phyloP scores from a whole-genome alignment of 1,140 invertebrate species.

The Scaptomyza graminum region DNA sequence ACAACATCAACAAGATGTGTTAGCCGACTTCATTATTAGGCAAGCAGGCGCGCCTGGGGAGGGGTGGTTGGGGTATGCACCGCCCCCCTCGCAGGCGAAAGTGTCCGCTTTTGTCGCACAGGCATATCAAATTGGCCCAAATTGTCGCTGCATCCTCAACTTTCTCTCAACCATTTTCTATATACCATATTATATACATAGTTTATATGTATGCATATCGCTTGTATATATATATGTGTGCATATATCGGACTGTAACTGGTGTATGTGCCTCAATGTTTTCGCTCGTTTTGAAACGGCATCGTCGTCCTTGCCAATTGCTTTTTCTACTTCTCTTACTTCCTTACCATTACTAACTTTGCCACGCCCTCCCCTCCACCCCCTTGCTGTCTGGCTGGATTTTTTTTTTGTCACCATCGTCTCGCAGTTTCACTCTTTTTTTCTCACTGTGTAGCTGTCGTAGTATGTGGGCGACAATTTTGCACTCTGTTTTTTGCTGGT shows the following conservation, averaged over 20 bases:
- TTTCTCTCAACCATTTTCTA: constrained; percentile 1
- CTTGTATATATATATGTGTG: constrained; percentile 17
- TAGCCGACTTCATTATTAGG: constrained; percentile 72
- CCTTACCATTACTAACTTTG: constrained; percentile 37
- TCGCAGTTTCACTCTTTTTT: constrained; percentile 77
- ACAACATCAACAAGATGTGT: constrained; percentile 71
- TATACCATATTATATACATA: constrained; percentile 9
- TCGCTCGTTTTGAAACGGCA: constrained; percentile 40
- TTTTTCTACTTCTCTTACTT: neutral
- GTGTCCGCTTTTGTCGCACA: constrained; percentile 26
- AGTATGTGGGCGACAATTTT: constrained; percentile 26
- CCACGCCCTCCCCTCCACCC: neutral
- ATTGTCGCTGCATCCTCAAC: constrained; percentile 1
- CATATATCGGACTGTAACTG: constrained; percentile 23
- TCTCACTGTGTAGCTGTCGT: neutral
- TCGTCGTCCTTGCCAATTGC: constrained; percentile 69
- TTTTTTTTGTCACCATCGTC: constrained; percentile 66
- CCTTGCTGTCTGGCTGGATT: constrained; percentile 37
- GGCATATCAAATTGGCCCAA: constrained; percentile 25
- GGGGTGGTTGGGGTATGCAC: neutral
- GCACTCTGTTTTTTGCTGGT: constrained; percentile 20
- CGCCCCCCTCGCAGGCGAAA: constrained; percentile 14
- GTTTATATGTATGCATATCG: constrained; percentile 1
- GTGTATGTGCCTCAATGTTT: constrained; percentile 37
- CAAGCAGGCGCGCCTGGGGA: constrained; percentile 7